A percentile compares a stretch with the other conserved stretches of the same genome.
Evolutionary conservation across 2,888 invertebrate genomes (phyloP).

Genomic region (Schizaphis graminum): DNA sequence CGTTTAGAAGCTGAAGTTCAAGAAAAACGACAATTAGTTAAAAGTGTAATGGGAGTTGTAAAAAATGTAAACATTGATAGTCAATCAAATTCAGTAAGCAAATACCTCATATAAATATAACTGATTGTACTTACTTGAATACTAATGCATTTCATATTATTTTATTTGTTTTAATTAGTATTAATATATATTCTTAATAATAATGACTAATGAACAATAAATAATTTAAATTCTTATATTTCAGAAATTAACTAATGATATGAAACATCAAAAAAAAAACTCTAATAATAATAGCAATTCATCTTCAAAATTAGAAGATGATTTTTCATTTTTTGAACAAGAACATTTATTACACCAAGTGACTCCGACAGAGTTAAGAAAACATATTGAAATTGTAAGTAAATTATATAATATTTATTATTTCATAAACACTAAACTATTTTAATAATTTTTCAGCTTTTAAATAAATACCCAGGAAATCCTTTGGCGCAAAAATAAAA

Average conservation of each 20-base stretch:
- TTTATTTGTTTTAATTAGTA: neutral
- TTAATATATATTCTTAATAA: neutral
- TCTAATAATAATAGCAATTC: constrained; percentile 49
- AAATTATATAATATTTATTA: neutral
- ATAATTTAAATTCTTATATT: constrained; percentile 8
- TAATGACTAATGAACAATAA: neutral
- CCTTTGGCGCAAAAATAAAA: constrained; percentile 43
- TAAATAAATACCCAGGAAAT: constrained; percentile 60
- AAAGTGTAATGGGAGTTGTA: constrained; percentile 61
- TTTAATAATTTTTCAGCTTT: constrained; percentile 47
- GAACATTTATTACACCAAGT: constrained; percentile 63
- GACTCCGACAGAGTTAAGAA: constrained; percentile 61
- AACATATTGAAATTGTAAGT: constrained; percentile 60
- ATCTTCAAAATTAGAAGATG: constrained; percentile 57
- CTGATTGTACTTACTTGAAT: neutral
- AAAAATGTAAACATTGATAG: constrained; percentile 62
- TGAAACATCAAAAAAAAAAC: constrained; percentile 39
- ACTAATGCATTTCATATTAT: neutral
- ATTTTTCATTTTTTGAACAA: constrained; percentile 61
- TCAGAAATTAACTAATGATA: constrained; percentile 53
- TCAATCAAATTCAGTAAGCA: constrained; percentile 48
- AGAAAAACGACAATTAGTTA: constrained; percentile 60
- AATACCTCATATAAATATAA: neutral
- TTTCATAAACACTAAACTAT: neutral
- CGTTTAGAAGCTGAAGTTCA: constrained; percentile 41